Percentiles rank a stretch among this genome's conserved stretches.
These are phyloP conservation scores for Proisotoma minuta DNA, from an alignment of 2,888 invertebrate species.

Conservation along the genomic window DNA sequence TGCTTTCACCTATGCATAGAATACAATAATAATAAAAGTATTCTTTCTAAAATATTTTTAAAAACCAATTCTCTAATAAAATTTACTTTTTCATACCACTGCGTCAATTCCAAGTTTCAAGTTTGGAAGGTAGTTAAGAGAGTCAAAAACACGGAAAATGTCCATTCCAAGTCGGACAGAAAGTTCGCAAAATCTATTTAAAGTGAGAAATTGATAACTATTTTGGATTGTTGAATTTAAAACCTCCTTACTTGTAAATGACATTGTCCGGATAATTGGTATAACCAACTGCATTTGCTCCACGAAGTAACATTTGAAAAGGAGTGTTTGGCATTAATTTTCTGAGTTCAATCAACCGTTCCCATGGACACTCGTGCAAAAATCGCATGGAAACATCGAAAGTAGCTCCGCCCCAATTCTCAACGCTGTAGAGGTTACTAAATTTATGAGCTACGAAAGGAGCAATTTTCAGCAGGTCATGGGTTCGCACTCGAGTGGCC, in stretches of 20 bases:
- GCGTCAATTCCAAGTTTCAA: conserved; percentile 94
- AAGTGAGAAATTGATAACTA: neutral
- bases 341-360: conserved; percentile 87
- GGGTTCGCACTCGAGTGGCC: conserved; percentile 89
- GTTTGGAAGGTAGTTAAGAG: conserved; percentile 95
- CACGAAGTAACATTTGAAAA: conserved; percentile 97
- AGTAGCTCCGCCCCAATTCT: conserved; percentile 62
- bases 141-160: conserved; percentile 96
- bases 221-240: neutral
- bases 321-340: conserved; percentile 92
- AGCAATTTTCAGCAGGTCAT: conserved; percentile 84
- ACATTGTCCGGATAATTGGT: conserved; percentile 99
- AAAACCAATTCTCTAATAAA: too few relatives aligned
- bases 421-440: conserved; percentile 71
- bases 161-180: conserved; percentile 97
- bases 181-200: conserved; percentile 77
- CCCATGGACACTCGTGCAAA: conserved; percentile 99
- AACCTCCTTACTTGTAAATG: conserved; percentile 67
- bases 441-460: conserved; percentile 94
- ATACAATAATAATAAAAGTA: too few relatives aligned
- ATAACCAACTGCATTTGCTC: conserved; percentile 98
- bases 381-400: conserved; percentile 96
- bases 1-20: too few relatives aligned
- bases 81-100: too few relatives aligned
- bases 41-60: too few relatives aligned